A percentile compares a stretch with the other conserved stretches of the same genome.
These are phyloP conservation scores for Drosophila oshimai DNA, from an alignment of 1,140 invertebrate genomes.

Conservation along the genomic window DNA sequence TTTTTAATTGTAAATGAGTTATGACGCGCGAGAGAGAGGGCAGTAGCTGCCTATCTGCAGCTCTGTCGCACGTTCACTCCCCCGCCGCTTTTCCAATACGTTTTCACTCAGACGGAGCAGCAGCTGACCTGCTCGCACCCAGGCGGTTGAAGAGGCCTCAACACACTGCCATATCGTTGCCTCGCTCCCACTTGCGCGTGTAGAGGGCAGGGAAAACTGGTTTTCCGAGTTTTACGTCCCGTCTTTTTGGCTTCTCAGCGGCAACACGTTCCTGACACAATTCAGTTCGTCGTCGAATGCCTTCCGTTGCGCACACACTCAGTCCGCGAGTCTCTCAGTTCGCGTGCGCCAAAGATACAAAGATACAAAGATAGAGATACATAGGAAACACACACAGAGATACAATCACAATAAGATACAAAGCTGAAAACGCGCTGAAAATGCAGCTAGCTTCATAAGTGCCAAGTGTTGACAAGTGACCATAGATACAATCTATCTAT, in stretches of 20 bases:
- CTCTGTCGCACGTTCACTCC: constrained; percentile 42
- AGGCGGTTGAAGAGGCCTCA: too few relatives aligned
- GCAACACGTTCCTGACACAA: constrained; percentile 77
- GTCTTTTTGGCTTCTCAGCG: constrained; percentile 50
- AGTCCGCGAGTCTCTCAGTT: constrained; percentile 62
- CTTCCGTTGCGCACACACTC: constrained; percentile 79
- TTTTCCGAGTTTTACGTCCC: constrained; percentile 61
- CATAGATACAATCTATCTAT: constrained; percentile 16
- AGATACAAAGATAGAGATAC: constrained; percentile 29
- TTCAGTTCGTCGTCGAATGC: constrained; percentile 82
- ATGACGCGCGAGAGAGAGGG: constrained; percentile 52
- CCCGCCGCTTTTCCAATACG: constrained; percentile 29
- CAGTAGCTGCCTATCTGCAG: constrained; percentile 15
- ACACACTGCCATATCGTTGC: background rate
- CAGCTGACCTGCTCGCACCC: constrained; percentile 14
- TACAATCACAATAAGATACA: background rate
- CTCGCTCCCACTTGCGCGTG: constrained; percentile 21
- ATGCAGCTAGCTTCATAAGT: constrained; percentile 39
- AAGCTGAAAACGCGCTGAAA: constrained; percentile 31
- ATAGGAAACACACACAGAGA: constrained; percentile 15
- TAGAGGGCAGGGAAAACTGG: constrained; percentile 60
- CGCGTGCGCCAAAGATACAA: constrained; percentile 33
- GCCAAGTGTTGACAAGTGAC: constrained; percentile 47
- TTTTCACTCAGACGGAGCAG: constrained; percentile 10
- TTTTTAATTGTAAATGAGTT: constrained; percentile 83